phyloP scores from a whole-genome alignment of 2,113 vertebrate genomes.

The Mesocricetus auratus region DNA sequence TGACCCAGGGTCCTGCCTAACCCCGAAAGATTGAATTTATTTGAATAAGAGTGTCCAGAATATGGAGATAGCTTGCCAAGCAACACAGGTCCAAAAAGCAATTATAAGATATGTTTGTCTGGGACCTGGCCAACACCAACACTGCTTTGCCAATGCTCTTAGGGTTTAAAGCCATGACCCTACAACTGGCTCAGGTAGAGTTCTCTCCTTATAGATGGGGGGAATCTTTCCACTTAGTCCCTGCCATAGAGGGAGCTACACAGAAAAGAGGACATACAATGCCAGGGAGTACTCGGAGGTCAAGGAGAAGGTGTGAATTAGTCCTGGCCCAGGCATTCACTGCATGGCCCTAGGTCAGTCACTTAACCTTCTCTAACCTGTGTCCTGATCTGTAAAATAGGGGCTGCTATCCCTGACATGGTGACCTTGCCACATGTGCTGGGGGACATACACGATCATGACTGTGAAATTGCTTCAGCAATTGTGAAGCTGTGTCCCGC shows the following conservation, averaged over 20 bases:
- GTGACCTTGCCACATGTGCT: neutral
- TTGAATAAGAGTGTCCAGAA: neutral
- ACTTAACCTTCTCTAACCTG: neutral
- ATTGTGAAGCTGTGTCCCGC: neutral
- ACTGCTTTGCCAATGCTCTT: neutral
- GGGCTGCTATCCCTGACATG: neutral
- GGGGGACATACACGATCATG: neutral
- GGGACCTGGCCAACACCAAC: neutral
- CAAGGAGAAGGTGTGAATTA: neutral
- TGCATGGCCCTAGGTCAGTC: neutral
- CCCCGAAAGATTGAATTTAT: neutral
- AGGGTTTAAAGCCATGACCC: neutral
- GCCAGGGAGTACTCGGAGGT: accelerated
- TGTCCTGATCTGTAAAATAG: constrained; percentile 20
- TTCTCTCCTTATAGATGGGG: accelerated
- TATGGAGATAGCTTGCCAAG: neutral
- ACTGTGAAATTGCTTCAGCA: constrained; percentile 43
- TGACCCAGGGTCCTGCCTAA: neutral
- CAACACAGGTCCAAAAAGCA: neutral
- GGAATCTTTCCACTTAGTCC: neutral
- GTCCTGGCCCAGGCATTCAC: neutral
- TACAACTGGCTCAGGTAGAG: neutral
- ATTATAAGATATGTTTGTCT: neutral
- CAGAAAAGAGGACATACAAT: neutral
- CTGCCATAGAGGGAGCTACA: neutral